phyloP scores from a whole-genome alignment of 1,140 invertebrate species.

The Drusus annulatus region DNA sequence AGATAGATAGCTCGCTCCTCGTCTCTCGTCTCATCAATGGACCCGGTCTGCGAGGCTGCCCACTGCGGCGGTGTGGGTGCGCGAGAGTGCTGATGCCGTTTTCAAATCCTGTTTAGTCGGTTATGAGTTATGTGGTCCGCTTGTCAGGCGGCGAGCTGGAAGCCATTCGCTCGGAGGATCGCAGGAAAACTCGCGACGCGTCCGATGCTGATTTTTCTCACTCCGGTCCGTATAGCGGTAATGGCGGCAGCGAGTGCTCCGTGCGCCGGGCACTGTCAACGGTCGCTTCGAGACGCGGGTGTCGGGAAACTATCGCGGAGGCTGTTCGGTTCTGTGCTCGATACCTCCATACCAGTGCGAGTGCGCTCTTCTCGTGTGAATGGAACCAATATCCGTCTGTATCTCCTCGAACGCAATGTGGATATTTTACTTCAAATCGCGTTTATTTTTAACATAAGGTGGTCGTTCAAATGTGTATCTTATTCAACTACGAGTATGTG shows the following conservation, averaged over 20 bases:
- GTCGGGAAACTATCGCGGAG: not conserved
- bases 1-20: too few relatives aligned
- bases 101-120: constrained; percentile 51
- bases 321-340: too few relatives aligned
- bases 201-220: not conserved
- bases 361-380: too few relatives aligned
- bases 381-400: too few relatives aligned
- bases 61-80: constrained; percentile 14
- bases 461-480: too few relatives aligned
- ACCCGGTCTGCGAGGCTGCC: too few relatives aligned
- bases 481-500: too few relatives aligned
- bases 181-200: constrained; percentile 4
- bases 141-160: constrained; percentile 21
- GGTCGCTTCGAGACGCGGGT: not conserved
- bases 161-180: constrained; percentile 31
- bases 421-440: too few relatives aligned
- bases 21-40: constrained; percentile 28
- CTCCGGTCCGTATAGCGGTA: not conserved
- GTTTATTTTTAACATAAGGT: too few relatives aligned
- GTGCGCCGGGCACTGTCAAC: not conserved
- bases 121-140: constrained; percentile 49
- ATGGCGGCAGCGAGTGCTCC: not conserved
- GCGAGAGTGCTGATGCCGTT: constrained; percentile 36
- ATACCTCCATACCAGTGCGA: too few relatives aligned
- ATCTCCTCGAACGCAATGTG: too few relatives aligned